Base-by-base conservation (phyloP, 2,888 invertebrate genomes). In the Eupithecia vulgata region DNA sequence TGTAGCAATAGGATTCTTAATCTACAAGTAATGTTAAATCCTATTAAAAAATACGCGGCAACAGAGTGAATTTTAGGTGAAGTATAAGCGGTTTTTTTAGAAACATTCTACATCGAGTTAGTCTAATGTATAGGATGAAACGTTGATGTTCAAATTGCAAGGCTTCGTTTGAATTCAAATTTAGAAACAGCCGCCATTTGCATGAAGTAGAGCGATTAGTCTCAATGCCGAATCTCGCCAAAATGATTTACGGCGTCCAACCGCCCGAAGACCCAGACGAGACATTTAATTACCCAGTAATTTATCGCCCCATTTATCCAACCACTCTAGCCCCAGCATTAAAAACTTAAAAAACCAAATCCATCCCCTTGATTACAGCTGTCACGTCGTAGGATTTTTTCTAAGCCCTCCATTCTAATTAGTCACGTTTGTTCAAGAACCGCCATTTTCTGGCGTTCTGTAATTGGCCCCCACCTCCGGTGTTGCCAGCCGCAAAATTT, bases 351-450 rank as follows among this genome's bases (percentile, higher is more conserved):
- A 85, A 88, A 84, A 77, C 82, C 86, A 88, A 91, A 90, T 90
- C 91, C 90, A 93, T 93, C 90, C 91, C 91, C 92, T 89, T 93
- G 93, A 94, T 94, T 94, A 91, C 94, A 92, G 93, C 94, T 93
- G 94, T 93, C 94, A 93, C 91, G 89, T 92, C 88, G 91, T 90
- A 86, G 91, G 91, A 91, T 94, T 93, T 92, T 93, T 94, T 91
- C 90, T 91, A 93, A 93, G 88, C 92, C 48, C 89, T 87, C 90
- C 86, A 88, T 90, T 90, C 87, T 92, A 94, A 94, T 94, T 93
- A 93, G 91, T 90, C 91, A 89, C 87, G 90, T 88, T 85, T 89
- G 89, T 89, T 87, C 68, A 48, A 48, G 86, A 90, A 88, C 91
- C 93, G 91, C 87, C 89, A 92, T 93, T 94, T 93, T 90, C 90